Evolutionary conservation across 2,797 vertebrate genomes (phyloP), one percentile per base, ranked within the genome.

Genomic region (Novumbra hubbsi): DNA sequence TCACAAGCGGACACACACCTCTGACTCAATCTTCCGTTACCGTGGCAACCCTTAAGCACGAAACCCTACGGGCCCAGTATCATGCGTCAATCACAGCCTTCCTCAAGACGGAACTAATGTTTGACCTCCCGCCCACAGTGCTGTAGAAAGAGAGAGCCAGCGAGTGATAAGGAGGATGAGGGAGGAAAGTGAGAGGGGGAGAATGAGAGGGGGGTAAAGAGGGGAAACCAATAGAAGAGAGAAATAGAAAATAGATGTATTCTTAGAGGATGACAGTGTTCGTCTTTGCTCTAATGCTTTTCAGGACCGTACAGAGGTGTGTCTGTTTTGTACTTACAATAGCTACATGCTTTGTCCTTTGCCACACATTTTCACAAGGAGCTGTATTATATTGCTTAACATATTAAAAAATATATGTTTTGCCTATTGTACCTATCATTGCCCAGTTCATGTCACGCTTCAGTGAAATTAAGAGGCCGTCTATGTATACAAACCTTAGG

Each of bases 351-450:
- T 38, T 38, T 7, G 8, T 38, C 8, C 27, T 49, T 49, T 63
- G 72, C 32, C 62, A 83, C 81, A 80, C 66, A 70, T 78, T 81
- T 63, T 6, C 12, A 14, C 41, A 45, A 45, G 41, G 41, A 45
- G 41, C 41, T 41, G 41, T 41, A 7, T 41, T 2, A 41, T 8
- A 41, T 41, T 55, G 73, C 84, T 84, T 73, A 75, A 83, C 70
- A 60, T 82, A 32, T 73, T 73, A 75, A 70, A 34, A 2, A 38
- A 7, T 14, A 12, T 45, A 12, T 45, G 3, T 11, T 74, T 41
- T 85, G 71, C 73, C 72, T 73, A 73, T 76, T 83, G 76, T 79
- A 81, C 77, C 76, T 81, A 76, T 84, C 81, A 82, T 71, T 76
- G 80, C 57, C 67, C 60, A 66, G 45, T 34, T 8, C 68, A 30